Evolutionary conservation across 2,797 vertebrate genomes (phyloP).

Genomic region (Steatocranus sp.): DNA sequence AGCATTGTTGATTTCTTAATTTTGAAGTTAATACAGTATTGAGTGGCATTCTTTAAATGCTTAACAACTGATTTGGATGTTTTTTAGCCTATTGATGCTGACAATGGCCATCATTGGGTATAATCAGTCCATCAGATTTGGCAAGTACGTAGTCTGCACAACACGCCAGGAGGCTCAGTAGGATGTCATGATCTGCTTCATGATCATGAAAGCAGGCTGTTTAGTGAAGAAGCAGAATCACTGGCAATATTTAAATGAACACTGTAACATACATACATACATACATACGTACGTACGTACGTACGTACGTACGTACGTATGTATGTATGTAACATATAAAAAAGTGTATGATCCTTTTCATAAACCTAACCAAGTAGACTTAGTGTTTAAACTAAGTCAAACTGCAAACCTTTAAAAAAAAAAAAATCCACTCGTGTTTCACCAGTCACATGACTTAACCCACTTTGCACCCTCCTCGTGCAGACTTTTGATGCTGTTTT

Average conservation of each 20-base stretch:
- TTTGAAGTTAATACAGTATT: not conserved
- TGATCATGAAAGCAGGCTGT: not conserved
- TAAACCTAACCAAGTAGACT: not conserved
- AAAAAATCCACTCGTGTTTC: not conserved
- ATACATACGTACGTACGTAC: no score
- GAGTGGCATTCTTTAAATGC: accelerated
- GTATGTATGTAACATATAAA: no score
- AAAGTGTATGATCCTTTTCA: not conserved
- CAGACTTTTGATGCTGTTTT: not conserved
- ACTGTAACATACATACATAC: not conserved
- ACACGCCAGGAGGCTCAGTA: not conserved
- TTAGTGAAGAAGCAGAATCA: not conserved
- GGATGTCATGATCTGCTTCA: not conserved
- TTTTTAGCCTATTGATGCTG: not conserved
- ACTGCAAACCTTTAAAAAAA: not conserved
- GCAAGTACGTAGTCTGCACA: not conserved
- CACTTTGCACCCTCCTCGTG: not conserved
- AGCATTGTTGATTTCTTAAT: not conserved
- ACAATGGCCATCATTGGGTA: not conserved
- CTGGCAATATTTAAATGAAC: not conserved
- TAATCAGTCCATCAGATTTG: not conserved
- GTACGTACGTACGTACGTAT: no score
- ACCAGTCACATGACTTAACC: not conserved
- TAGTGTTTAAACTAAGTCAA: not conserved
- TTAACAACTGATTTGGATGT: not conserved